Base-by-base conservation (phyloP, 1,140 invertebrate genomes). In the Acromyrmex charruanus region DNA sequence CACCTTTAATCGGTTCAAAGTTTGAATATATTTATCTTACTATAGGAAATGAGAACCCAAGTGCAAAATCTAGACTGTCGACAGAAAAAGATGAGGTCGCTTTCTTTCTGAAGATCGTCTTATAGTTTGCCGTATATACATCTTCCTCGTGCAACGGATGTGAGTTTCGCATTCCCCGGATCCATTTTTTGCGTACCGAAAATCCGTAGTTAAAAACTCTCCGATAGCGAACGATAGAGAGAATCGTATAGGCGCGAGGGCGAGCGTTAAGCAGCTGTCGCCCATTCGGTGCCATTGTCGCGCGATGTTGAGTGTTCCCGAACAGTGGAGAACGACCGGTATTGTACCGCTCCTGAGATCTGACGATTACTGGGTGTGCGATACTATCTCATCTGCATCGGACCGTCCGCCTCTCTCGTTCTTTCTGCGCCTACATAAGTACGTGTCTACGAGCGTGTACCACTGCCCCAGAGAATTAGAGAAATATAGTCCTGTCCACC, bases 371-470 rank as follows among this genome's bases (percentile, higher is more conserved):
- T 80, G 44, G 66, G 49, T 53, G 68, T 14, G 69, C 91, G 95
- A 95, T 95, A 95, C 88, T 66, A 95, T 95, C 95, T 94, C 95
- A 95, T 95, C 94, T 95, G 93, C 95, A 95, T 95, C 92, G 92
- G 90, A 87, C 86, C 81, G 65, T 87, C 69, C 25, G 58, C 77
- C 59, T 51, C 68, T 84, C n/a, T 21, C 55, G 14, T 61, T 80
- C 59, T 63, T 59, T 69, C 69, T 81, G 44, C 55, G 66, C 82
- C 69, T 55, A 18, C 51, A 63, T 75, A 66, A 59, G 71, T 87
- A 72, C 82, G 69, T 59, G 80, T 68, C 58, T 68, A 85, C 86
- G 71, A 18, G 49, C 63, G 44, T 66, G 58, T 77, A 49, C 44
- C 18, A 1, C 18, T 44, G 7, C 9, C 51, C 25, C 51, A 12